Conservation (phyloP, 2,888 invertebrate species). For the Ditylenchus weischeri region DNA sequence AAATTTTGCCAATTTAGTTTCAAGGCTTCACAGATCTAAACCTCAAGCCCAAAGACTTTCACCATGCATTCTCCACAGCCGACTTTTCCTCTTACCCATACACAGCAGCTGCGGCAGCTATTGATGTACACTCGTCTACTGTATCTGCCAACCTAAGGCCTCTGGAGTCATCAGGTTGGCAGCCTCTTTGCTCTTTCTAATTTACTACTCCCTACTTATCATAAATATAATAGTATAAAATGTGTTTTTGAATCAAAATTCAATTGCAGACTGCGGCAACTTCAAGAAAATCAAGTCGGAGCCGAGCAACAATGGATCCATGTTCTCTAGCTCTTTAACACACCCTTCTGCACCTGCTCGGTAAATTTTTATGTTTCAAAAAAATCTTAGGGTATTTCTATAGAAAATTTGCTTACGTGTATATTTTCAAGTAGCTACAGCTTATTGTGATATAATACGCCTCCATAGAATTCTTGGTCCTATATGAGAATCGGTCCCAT, state of each 20-base stretch:
- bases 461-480: too few relatives aligned
- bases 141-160: constrained; percentile 34
- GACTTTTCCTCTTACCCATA: constrained; percentile 31
- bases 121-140: constrained; percentile 25
- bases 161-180: neutral
- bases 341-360: constrained; percentile 26
- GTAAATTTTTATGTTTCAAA: neutral
- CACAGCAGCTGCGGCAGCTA: constrained; percentile 30
- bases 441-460: too few relatives aligned
- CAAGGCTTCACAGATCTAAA: constrained; percentile 18
- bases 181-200: neutral
- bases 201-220: too few relatives aligned
- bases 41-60: constrained; percentile 31
- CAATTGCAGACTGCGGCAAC: constrained; percentile 44
- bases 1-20: too few relatives aligned
- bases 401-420: too few relatives aligned
- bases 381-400: too few relatives aligned
- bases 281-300: constrained; percentile 58
- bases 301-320: constrained; percentile 18
- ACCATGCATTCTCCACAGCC: constrained; percentile 21
- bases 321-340: constrained; percentile 28
- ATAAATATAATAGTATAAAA: neutral
- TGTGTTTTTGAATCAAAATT: constrained; percentile 11
- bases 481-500: too few relatives aligned
- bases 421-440: too few relatives aligned